Evolutionary conservation across 2,113 vertebrate genomes (phyloP).

Genomic region (Poicephalus gulielmi): DNA sequence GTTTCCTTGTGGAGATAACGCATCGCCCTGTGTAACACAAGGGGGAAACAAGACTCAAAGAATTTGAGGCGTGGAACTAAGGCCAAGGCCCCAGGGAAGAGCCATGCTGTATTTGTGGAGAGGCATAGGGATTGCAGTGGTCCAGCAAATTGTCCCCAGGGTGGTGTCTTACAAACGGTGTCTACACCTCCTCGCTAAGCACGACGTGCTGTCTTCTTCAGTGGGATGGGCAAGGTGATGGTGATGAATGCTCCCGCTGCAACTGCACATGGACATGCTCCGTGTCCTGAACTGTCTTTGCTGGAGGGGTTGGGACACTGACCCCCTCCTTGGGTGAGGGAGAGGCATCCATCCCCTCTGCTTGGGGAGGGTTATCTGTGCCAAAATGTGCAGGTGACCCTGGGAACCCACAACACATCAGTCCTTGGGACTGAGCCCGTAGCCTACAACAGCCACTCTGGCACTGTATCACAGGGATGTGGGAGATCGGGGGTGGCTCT

Average conservation of each 20-base stretch:
- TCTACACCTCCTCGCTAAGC: neutral
- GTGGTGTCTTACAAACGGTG: rapidly evolving
- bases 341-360: neutral
- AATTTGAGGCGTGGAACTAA: rapidly evolving
- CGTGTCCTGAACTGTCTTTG: neutral
- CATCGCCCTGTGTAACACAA: neutral
- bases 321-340: neutral
- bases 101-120: neutral
- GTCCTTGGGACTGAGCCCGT: neutral
- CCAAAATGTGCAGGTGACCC: neutral
- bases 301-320: neutral
- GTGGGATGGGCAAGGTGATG: neutral
- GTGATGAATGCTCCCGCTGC: neutral
- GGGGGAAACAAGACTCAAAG: neutral
- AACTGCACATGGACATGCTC: neutral
- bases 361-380: neutral
- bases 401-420: too few relatives aligned
- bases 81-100: neutral
- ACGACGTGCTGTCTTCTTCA: neutral
- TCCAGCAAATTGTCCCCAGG: neutral
- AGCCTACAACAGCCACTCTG: neutral
- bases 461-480: rapidly evolving
- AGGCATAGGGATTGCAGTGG: rapidly evolving
- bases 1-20: neutral
- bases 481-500: neutral